These are phyloP conservation scores for Aporophyla nigra DNA, from an alignment of 2,888 invertebrate genomes.

Conservation along the genomic window DNA sequence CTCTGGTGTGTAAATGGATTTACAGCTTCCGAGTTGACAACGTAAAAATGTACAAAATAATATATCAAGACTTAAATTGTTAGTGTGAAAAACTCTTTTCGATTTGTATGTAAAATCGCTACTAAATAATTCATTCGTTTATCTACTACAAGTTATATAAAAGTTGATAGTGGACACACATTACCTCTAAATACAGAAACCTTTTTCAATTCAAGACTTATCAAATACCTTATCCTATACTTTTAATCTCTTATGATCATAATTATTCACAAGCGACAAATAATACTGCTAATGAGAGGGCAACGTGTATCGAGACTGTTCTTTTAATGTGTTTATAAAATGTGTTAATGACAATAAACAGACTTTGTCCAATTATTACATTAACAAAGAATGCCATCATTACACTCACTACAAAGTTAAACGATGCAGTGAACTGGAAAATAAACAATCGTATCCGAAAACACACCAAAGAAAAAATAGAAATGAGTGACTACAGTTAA, in stretches of 20 bases:
- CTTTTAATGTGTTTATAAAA: constrained; percentile 21
- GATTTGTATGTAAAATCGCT: constrained; percentile 14
- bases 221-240: constrained; percentile 68
- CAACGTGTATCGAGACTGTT: constrained; percentile 47
- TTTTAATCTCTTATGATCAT: constrained; percentile 72
- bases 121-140: constrained; percentile 14
- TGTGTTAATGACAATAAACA: constrained; percentile 55
- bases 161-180: constrained; percentile 47
- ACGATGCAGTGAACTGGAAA: constrained; percentile 51
- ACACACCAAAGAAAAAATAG: constrained; percentile 85
- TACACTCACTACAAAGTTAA: constrained; percentile 52
- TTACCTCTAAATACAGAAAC: constrained; percentile 48
- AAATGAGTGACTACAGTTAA: constrained; percentile 67
- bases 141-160: constrained; percentile 33
- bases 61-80: constrained; percentile 41
- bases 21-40: constrained; percentile 24
- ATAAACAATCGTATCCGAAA: constrained; percentile 56
- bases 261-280: constrained; percentile 73
- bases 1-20: constrained; percentile 76
- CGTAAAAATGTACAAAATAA: constrained; percentile 48
- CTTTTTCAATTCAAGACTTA: constrained; percentile 55
- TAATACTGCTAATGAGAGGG: constrained; percentile 78
- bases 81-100: constrained; percentile 11
- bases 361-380: constrained; percentile 59
- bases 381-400: constrained; percentile 40